phyloP scores from a whole-genome alignment of 2,888 invertebrate genomes.

The Trissolcus japonicus region DNA sequence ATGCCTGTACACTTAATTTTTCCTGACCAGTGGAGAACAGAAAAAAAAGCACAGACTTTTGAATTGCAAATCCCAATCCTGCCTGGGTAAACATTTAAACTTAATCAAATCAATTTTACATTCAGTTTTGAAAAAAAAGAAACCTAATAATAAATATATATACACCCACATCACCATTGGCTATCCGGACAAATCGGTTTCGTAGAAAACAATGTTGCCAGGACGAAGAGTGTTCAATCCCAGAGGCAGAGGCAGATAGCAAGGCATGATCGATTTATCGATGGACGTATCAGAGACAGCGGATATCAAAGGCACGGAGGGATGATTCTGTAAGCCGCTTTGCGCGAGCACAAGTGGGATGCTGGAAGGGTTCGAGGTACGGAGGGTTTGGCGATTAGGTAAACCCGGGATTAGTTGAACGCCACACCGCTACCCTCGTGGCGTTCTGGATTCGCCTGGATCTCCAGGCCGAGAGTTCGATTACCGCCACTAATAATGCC shows the following conservation, averaged over 20 bases:
- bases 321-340: constrained; percentile 74
- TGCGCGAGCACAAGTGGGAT: constrained; percentile 69
- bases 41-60: background rate
- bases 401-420: constrained; percentile 75
- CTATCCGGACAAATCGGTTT: background rate
- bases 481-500: constrained; percentile 74
- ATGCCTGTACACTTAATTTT: background rate
- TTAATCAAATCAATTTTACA: background rate
- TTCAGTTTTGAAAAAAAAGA: background rate
- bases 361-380: constrained; percentile 64
- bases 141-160: background rate
- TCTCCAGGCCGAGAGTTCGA: constrained; percentile 65
- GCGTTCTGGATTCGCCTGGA: constrained; percentile 58
- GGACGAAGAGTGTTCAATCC: background rate
- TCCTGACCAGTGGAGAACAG: background rate
- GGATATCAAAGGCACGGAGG: constrained; percentile 60
- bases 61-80: background rate
- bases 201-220: constrained; percentile 1
- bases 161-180: background rate
- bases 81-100: background rate
- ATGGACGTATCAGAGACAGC: constrained; percentile 51
- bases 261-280: constrained; percentile 55
- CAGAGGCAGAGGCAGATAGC: constrained; percentile 29
- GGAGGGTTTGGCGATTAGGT: constrained; percentile 73
- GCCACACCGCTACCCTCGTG: constrained; percentile 64